Evolutionary conservation across 2,797 vertebrate species (phyloP).

Genomic region (Sebastolobus altivelis): DNA sequence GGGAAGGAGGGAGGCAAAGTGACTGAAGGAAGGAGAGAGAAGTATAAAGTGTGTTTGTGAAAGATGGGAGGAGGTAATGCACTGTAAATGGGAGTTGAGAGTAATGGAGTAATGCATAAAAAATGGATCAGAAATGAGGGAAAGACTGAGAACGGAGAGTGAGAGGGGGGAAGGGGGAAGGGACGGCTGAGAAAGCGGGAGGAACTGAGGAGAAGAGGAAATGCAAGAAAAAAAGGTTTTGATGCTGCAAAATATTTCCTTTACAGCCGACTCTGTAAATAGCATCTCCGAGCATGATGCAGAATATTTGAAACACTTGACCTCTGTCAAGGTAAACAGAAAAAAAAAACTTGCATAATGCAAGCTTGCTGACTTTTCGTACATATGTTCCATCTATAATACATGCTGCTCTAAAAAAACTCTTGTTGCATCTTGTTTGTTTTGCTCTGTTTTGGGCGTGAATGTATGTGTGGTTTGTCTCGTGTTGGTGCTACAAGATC

Average conservation of each 20-base stretch:
- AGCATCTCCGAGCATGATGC: slow-evolving; percentile 36
- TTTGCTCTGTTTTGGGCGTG: slow-evolving; percentile 25
- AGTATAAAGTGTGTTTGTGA: slow-evolving; percentile 74
- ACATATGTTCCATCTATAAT: slow-evolving; percentile 40
- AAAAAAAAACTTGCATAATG: slow-evolving; percentile 37
- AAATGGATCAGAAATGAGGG: slow-evolving; percentile 84
- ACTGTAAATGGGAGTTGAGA: slow-evolving; percentile 79
- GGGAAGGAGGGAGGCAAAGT: slow-evolving; percentile 46
- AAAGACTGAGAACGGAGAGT: slow-evolving; percentile 54
- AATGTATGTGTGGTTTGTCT: slow-evolving; percentile 20
- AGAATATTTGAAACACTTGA: slow-evolving; percentile 52
- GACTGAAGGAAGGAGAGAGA: slow-evolving; percentile 58
- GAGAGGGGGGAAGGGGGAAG: slow-evolving; percentile 47
- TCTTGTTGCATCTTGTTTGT: slow-evolving; percentile 59
- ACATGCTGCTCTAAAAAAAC: slow-evolving; percentile 51
- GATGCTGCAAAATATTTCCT: slow-evolving; percentile 46
- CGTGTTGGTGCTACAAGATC: slow-evolving; percentile 54
- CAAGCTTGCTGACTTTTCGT: slow-evolving; percentile 45
- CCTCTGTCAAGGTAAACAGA: slow-evolving; percentile 54
- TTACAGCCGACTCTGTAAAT: slow-evolving; percentile 44
- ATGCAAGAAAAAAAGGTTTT: slow-evolving; percentile 25
- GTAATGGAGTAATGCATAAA: slow-evolving; percentile 84
- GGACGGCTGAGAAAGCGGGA: slow-evolving; percentile 32
- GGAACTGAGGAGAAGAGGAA: slow-evolving; percentile 48
- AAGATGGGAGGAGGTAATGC: slow-evolving; percentile 76